Base-by-base conservation (phyloP, 2,888 invertebrate genomes). In the Drosophila phalerata region DNA sequence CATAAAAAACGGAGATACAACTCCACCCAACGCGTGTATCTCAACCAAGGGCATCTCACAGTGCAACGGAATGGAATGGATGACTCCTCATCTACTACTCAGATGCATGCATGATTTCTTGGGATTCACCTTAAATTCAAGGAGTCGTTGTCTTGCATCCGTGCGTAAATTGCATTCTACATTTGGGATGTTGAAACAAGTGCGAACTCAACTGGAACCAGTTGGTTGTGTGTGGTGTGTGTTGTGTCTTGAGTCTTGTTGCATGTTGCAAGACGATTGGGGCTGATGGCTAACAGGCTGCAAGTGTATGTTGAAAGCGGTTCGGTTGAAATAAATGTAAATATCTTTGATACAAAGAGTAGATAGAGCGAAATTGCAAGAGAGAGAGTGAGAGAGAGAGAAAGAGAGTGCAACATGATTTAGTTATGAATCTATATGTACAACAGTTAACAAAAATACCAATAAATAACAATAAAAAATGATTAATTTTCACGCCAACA, bases 61-160 rank as follows among this genome's bases (percentile, higher is more conserved):
- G 6, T 28, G 28, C 28, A 28, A 17, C 28, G 22, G 22, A 9
- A 9, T 17, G 9, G 11, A n/a, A 9, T 25, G 11, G 1, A 28
- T 28, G 19, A 37, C 17, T 13, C 22, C n/a, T 17, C 10, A 9
- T 30, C 9, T 30, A 5, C 10, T 15, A 11, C 32, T 13, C 17
- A 28, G 17, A 9, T 19, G 15, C 17, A 13, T 13, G 11, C 13
- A 13, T 25, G 10, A 11, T 17, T 40, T 9, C 60, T 51, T 13
- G 40, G 30, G 30, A 11, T 28, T 77, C 82, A 89, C 87, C 88
- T 89, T 89, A 87, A 85, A 53, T 74, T 88, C 66, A 90, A 89
- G 90, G 90, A 89, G 85, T 77, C 76, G 51, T 28, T 58, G 51
- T 13, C 55, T 48, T 48, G 61, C 70, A 48, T 45, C 55, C 52